These are phyloP conservation scores for Coreius guichenoti DNA, from an alignment of 2,797 vertebrate species.

Conservation along the genomic window DNA sequence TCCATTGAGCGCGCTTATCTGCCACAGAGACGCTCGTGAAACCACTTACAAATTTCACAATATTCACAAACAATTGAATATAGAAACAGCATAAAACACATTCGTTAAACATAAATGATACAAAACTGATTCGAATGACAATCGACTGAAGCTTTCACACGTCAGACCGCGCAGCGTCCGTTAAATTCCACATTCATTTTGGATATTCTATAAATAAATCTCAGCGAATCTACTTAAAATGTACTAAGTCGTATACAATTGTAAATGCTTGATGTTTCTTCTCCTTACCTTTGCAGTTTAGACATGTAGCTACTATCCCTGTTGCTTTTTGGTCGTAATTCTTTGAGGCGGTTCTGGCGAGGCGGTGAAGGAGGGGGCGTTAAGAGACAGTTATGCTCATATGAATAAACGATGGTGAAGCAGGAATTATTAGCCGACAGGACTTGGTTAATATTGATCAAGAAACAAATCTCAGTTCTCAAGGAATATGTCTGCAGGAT, in stretches of 20 bases:
- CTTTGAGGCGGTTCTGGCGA: conserved; percentile 26
- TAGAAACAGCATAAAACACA: not conserved
- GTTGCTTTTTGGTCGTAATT: conserved; percentile 32
- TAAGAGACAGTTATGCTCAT: conserved; percentile 14
- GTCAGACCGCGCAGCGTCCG: not conserved
- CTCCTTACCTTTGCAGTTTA: conserved; percentile 23
- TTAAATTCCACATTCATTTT: not conserved
- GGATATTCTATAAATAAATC: not conserved
- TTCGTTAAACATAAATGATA: not conserved
- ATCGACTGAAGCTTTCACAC: not conserved
- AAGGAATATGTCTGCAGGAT: not conserved
- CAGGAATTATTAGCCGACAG: conserved; percentile 26
- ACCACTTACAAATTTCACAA: not conserved
- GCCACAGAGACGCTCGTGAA: not conserved
- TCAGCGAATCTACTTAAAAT: not conserved
- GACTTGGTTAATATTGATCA: conserved; percentile 33
- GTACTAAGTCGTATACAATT: no score
- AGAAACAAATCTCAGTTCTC: conserved; percentile 26
- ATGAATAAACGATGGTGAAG: conserved; percentile 19
- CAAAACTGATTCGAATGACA: not conserved
- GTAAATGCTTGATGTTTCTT: not conserved
- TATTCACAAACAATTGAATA: not conserved
- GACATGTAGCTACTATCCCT: not conserved
- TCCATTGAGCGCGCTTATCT: not conserved
- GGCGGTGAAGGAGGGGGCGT: conserved; percentile 46